phyloP scores from a whole-genome alignment of 2,888 invertebrate species.

The Himalopsyche anomala region DNA sequence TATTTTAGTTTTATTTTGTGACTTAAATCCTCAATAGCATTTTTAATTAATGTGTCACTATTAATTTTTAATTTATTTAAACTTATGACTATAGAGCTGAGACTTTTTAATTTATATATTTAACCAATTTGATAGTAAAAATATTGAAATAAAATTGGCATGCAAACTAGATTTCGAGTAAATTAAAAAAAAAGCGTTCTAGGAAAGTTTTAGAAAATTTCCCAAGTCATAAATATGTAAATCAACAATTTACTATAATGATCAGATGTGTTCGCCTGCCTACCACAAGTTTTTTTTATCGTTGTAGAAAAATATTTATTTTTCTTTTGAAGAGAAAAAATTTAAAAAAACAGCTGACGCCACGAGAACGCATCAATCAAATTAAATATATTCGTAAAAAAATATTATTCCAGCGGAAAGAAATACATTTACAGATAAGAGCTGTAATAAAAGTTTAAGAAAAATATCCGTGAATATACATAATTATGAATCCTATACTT shows the following conservation, averaged over 20 bases:
- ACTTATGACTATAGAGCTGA: no score
- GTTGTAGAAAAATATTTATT: not conserved
- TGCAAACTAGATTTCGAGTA: not conserved
- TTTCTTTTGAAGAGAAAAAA: constrained; percentile 19
- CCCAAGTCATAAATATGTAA: constrained; percentile 8
- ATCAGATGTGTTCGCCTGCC: not conserved
- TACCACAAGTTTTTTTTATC: not conserved
- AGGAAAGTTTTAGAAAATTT: not conserved
- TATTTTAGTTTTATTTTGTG: no score
- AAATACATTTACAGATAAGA: not conserved
- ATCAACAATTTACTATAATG: not conserved
- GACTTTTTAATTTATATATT: no score
- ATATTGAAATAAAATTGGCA: not conserved
- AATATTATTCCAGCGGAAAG: not conserved
- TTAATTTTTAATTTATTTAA: no score
- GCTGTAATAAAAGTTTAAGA: not conserved
- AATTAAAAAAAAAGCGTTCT: not conserved
- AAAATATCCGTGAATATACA: not conserved
- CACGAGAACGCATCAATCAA: not conserved
- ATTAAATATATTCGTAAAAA: constrained; percentile 1
- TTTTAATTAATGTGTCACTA: no score
- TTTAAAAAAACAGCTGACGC: not conserved
- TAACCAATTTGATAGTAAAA: not conserved
- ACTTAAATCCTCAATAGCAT: no score
- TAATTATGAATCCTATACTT: not conserved